A percentile compares a stretch with the other conserved stretches of the same genome.
Conservation (phyloP, 2,888 invertebrate species). For the Acrobasis consociella region DNA sequence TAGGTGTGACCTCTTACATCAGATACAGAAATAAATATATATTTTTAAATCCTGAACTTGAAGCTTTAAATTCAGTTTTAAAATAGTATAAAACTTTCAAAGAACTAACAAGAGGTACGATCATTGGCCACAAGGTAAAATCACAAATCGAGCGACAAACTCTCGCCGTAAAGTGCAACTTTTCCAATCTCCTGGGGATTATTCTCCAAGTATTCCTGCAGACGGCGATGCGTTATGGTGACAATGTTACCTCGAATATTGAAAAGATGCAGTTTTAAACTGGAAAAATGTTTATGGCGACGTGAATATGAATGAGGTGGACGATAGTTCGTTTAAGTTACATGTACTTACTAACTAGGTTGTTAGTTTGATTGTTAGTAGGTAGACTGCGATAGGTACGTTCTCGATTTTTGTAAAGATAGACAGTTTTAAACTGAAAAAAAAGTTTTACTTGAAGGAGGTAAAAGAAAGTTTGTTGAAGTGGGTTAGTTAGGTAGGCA, state of each 20-base stretch:
- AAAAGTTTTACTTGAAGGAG: no score
- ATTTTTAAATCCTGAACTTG: not conserved
- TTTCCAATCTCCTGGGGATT: not conserved
- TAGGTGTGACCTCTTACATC: not conserved
- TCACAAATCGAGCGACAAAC: not conserved
- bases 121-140: not conserved
- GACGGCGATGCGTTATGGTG: not conserved
- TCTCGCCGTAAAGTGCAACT: not conserved
- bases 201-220: not conserved
- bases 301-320: not conserved
- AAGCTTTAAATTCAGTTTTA: no score
- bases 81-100: not conserved
- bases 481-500: no score
- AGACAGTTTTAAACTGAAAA: no score
- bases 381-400: no score
- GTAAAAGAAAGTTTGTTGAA: no score
- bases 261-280: constrained; percentile 8
- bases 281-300: not conserved
- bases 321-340: not conserved
- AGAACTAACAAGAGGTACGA: not conserved
- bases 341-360: no score
- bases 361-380: no score
- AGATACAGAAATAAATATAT: not conserved
- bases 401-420: no score
- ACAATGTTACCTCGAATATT: constrained; percentile 2